Evolutionary conservation across 2,797 vertebrate genomes (phyloP).

Genomic region (Poecilia wingei): DNA sequence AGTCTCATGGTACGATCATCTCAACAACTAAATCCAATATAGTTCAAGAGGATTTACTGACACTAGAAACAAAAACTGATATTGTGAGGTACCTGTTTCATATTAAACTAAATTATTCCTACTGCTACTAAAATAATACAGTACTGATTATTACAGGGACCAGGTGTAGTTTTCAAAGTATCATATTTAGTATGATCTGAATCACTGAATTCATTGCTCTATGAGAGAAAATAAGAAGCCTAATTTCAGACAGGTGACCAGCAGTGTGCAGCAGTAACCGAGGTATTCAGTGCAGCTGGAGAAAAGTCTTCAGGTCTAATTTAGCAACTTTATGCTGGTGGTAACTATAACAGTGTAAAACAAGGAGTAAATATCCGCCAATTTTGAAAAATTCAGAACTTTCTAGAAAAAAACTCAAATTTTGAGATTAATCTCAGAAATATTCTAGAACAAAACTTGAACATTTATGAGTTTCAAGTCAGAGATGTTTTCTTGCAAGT

Average conservation of each 20-base stretch:
- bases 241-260: not conserved
- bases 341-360: too few species aligned
- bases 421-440: too few species aligned
- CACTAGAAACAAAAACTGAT: not conserved
- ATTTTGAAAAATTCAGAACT: not conserved
- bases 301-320: not conserved
- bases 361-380: not conserved
- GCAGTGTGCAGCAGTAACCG: not conserved
- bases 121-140: not conserved
- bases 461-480: too few species aligned
- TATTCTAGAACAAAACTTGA: too few species aligned
- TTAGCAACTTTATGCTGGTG: too few species aligned
- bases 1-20: not conserved
- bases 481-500: too few species aligned
- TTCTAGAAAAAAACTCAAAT: too few species aligned
- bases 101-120: not conserved
- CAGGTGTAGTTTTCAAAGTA: not conserved
- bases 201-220: not conserved
- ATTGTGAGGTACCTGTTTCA: not conserved
- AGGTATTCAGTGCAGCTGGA: not conserved
- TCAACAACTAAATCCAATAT: not conserved
- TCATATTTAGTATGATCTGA: not conserved
- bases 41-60: not conserved
- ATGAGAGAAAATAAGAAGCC: not conserved
- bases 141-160: not conserved